Percentiles rank a stretch among this genome's conserved stretches.
Conservation (phyloP, 2,113 vertebrate species). For the Platycercus adscitus region DNA sequence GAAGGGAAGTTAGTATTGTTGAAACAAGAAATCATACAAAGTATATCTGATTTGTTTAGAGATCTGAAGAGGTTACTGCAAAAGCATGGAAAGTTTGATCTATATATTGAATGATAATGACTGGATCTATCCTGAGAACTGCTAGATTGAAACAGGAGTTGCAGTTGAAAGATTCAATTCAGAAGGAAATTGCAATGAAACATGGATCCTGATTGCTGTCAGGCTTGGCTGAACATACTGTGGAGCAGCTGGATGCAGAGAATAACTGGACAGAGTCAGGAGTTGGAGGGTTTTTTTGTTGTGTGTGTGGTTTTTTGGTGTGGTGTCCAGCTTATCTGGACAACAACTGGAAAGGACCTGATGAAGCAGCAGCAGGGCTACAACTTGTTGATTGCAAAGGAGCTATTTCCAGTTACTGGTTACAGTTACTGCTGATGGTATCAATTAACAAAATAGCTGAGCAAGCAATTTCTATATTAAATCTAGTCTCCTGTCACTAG, state of each 20-base stretch:
- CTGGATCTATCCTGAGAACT: background rate
- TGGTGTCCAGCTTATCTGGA: background rate
- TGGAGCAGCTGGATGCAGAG: background rate
- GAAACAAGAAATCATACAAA: background rate
- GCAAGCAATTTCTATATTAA: background rate
- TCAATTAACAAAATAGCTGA: conserved; percentile 26
- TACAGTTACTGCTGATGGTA: background rate
- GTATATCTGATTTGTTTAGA: background rate
- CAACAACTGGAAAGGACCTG: background rate
- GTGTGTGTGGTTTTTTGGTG: background rate
- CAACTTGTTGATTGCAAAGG: background rate
- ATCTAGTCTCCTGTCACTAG: conserved; percentile 19
- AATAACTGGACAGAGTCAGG: background rate
- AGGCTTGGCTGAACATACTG: background rate
- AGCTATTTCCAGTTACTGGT: background rate
- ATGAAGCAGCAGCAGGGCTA: background rate
- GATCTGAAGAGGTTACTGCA: background rate
- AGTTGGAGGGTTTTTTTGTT: background rate
- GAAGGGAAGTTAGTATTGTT: background rate
- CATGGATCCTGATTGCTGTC: background rate
- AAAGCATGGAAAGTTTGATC: background rate
- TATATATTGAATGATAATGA: background rate
- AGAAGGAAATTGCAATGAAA: background rate
- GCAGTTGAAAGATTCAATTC: background rate
- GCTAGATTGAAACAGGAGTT: background rate